A percentile compares a stretch with the other conserved stretches of the same genome.
These are phyloP conservation scores for Callimorpha dominula DNA, from an alignment of 2,888 invertebrate genomes.

Conservation along the genomic window DNA sequence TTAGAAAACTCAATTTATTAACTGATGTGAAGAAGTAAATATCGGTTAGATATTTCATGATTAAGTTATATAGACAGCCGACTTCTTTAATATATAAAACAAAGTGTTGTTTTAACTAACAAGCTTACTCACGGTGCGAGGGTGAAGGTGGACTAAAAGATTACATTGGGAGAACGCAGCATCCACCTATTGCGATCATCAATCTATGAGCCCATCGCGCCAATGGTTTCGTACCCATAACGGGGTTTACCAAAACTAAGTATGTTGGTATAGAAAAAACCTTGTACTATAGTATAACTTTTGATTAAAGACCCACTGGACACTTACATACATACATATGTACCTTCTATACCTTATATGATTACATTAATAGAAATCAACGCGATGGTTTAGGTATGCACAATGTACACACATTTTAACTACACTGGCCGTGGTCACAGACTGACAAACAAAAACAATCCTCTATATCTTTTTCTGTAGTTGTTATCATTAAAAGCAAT, in stretches of 20 bases:
- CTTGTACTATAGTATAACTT: not conserved
- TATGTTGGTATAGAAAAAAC: not conserved
- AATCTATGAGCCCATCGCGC: conserved; percentile 16
- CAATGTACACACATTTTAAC: too few relatives aligned
- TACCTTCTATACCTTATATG: too few relatives aligned
- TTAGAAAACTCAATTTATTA: not conserved
- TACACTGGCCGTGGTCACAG: too few relatives aligned
- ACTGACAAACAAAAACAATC: too few relatives aligned
- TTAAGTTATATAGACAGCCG: not conserved
- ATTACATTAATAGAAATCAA: too few relatives aligned
- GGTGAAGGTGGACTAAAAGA: conserved; percentile 20
- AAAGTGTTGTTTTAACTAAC: conserved; percentile 1
- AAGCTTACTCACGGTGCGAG: conserved; percentile 9
- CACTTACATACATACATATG: too few relatives aligned
- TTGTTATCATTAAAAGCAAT: too few relatives aligned
- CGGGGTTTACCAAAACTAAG: not conserved
- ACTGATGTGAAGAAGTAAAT: not conserved
- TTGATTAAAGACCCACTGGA: too few relatives aligned
- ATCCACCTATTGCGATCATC: conserved; percentile 19
- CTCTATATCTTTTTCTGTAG: too few relatives aligned
- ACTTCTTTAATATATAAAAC: not conserved
- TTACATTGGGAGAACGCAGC: conserved; percentile 18
- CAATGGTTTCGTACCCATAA: conserved; percentile 7
- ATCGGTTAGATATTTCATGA: not conserved
- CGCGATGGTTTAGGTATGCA: too few relatives aligned